Base-by-base conservation (phyloP, 2,113 vertebrate genomes). In the Oryzias curvinotus region DNA sequence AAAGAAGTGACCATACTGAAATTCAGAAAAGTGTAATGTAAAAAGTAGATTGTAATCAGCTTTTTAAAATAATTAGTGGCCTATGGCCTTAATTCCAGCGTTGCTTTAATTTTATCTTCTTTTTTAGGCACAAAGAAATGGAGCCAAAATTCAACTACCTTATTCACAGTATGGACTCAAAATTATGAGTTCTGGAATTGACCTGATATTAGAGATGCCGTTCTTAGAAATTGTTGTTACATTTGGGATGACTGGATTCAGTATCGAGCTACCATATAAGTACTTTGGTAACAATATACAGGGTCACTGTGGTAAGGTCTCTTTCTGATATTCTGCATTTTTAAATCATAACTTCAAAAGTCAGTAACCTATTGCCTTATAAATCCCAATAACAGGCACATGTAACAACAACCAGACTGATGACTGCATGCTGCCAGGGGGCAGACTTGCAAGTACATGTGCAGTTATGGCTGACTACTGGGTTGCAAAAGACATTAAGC, bases 281-380 rank as follows among this genome's bases (percentile, higher is more conserved):
- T 14, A 54, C 14, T 98, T 98, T 58, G 92, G 93, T 56, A 90
- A 87, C 57, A 98, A 98, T 78, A 97, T 95, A 17, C 90, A 94
- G 18, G 97, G 97, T 65, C 97, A 96, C 48, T 98, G 97, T 65
- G 97, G 97, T 98, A 82, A 82, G 86, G 44, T 17, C 17, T 42
- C 5, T 49, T 7, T 43, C 14, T 30, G 1, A 42, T 45, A 43
- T 52, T 15, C 26, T 66, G 26, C 50, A 45, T 74, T 2, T 62
- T 5, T 54, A 0, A 15, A 45, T 45, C 43, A 1, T 74, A n/a
- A n/a, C 1, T 16, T 85, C 7, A 36, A 36, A 36, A 36, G 30
- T 10, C 1, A 36, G 26, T 28, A 28, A 28, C 30, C 30, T 36
- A 36, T 36, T 36, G 36, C 36, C 36, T 36, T 36, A 36, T 8